Conservation (phyloP, 2,888 invertebrate genomes). For the Phortica magna region DNA sequence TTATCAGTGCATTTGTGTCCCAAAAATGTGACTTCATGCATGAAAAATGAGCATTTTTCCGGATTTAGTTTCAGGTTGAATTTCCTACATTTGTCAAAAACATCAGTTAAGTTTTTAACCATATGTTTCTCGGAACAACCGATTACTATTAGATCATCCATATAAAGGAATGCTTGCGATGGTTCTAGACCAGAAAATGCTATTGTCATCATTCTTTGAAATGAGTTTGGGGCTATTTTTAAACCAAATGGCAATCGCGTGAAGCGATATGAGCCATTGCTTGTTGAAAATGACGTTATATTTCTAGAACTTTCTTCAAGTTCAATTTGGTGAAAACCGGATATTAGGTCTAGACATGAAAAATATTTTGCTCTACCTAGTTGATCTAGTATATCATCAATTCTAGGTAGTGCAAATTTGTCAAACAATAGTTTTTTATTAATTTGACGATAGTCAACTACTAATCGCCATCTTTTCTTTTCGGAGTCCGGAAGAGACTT, state of each 20-base stretch:
- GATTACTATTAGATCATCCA: slow-evolving; percentile 25
- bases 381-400: slow-evolving; percentile 35
- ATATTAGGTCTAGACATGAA: slow-evolving; percentile 33
- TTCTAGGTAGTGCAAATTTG: slow-evolving; percentile 35
- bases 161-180: slow-evolving; percentile 19
- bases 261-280: slow-evolving; percentile 22
- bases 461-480: slow-evolving; percentile 33
- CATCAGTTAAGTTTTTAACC: slow-evolving; percentile 9
- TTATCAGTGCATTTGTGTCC: not conserved
- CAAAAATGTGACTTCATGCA: slow-evolving; percentile 6
- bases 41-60: slow-evolving; percentile 29
- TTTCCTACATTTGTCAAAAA: slow-evolving; percentile 17
- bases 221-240: not conserved
- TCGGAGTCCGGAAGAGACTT: slow-evolving; percentile 1
- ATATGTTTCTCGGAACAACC: slow-evolving; percentile 31
- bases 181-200: slow-evolving; percentile 19
- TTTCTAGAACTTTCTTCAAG: slow-evolving; percentile 33
- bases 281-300: slow-evolving; percentile 31
- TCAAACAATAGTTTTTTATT: slow-evolving; percentile 23
- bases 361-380: slow-evolving; percentile 31
- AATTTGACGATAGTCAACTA: too few relatives aligned
- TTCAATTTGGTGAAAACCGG: slow-evolving; percentile 33
- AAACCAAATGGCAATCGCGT: not conserved
- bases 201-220: slow-evolving; percentile 25
- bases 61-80: slow-evolving; percentile 27